phyloP scores from a whole-genome alignment of 2,888 invertebrate species.

The Lypha dubia region DNA sequence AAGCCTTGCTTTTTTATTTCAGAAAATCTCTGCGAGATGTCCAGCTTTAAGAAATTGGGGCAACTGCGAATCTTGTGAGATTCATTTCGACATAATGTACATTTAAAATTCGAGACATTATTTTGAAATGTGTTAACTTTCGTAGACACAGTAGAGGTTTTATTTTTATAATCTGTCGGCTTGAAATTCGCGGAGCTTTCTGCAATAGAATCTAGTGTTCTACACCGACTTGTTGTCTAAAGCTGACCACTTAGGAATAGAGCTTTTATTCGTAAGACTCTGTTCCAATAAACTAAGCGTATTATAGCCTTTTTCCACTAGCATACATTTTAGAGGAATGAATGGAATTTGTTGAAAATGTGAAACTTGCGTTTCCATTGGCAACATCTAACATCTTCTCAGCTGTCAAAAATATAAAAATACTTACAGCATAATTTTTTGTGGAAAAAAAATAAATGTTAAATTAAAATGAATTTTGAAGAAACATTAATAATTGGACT shows the following conservation, averaged over 20 bases:
- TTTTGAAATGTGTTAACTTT: no score
- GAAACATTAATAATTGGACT: no score
- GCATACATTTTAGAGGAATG: no score
- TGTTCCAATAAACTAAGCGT: constrained; percentile 13
- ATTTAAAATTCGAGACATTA: background rate
- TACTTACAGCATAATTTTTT: no score
- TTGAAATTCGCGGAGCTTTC: background rate
- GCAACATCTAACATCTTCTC: no score
- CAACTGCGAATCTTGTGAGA: background rate
- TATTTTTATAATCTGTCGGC: background rate
- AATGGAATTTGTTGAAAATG: no score
- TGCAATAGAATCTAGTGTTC: background rate
- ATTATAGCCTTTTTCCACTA: no score
- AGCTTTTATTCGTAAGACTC: background rate
- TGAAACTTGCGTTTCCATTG: no score
- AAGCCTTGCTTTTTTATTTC: constrained; percentile 39
- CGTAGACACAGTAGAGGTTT: background rate
- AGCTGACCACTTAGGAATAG: background rate
- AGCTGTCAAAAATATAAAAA: no score
- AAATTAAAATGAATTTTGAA: no score
- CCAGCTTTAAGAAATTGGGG: constrained; percentile 17
- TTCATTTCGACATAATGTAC: background rate
- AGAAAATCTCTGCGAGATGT: constrained; percentile 4
- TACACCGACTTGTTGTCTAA: background rate
- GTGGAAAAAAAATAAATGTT: no score